Evolutionary conservation across 2,797 vertebrate species (phyloP).

Genomic region (Threskiornis aethiopicus): DNA sequence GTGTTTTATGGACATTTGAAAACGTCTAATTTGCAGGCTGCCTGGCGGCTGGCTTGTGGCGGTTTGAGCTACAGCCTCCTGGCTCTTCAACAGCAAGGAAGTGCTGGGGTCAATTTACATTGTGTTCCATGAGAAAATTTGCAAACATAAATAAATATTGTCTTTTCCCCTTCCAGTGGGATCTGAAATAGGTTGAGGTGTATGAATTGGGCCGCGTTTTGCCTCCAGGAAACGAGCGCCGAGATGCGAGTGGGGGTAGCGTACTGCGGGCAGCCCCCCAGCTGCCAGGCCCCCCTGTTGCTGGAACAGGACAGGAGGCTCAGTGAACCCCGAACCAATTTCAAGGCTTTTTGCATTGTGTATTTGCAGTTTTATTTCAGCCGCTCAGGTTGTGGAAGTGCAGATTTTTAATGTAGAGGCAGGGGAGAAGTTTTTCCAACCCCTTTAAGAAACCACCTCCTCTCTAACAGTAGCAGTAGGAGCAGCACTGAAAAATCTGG

Average conservation of each 20-base stretch:
- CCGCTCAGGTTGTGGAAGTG: neutral
- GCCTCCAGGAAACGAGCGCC: neutral
- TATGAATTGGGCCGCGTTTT: neutral
- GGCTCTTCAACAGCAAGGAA: rapidly evolving
- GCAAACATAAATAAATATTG: neutral
- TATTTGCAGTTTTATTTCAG: neutral
- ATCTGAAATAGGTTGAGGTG: neutral
- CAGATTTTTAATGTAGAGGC: neutral
- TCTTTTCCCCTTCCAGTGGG: neutral
- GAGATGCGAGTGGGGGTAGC: rapidly evolving
- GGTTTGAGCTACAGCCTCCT: neutral
- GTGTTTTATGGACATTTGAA: neutral
- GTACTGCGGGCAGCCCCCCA: neutral
- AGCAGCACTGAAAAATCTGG: neutral
- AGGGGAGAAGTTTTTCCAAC: neutral
- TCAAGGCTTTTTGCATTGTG: neutral
- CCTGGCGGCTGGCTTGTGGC: neutral
- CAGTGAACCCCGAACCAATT: neutral
- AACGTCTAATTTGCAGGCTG: neutral
- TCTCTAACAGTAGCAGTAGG: neutral
- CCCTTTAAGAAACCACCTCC: neutral
- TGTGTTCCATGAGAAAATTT: neutral
- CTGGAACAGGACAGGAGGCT: neutral
- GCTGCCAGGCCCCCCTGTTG: neutral
- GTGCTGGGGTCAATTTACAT: neutral